These are phyloP conservation scores for Eucriotettix oculatus DNA, from an alignment of 2,888 invertebrate species.

Conservation along the genomic window DNA sequence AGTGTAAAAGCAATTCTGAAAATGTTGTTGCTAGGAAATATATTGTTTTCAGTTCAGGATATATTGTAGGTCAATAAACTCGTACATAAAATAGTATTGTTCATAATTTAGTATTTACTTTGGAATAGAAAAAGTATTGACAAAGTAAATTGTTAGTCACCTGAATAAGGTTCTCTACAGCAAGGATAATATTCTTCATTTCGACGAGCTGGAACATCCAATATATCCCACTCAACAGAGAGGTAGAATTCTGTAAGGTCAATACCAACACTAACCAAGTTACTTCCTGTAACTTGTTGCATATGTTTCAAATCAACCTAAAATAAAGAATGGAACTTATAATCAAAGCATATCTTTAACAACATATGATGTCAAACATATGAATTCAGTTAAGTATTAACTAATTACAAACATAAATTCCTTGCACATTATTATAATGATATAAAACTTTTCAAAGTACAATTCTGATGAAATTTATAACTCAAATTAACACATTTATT, in stretches of 20 bases:
- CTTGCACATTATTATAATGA: neutral
- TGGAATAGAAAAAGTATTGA: too few relatives aligned
- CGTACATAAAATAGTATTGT: too few relatives aligned
- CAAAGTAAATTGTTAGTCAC: conserved; percentile 27
- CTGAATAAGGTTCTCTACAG: conserved; percentile 71
- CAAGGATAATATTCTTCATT: conserved; percentile 90
- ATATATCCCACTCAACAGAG: conserved; percentile 95
- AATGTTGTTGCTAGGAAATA: too few relatives aligned
- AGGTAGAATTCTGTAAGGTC: conserved; percentile 91
- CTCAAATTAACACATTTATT: too few relatives aligned
- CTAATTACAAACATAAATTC: too few relatives aligned
- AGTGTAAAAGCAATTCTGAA: too few relatives aligned
- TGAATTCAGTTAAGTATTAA: neutral
- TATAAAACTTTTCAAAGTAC: neutral
- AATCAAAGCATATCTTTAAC: neutral
- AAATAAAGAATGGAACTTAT: conserved; percentile 4
- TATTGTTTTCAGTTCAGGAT: too few relatives aligned
- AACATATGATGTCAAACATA: neutral
- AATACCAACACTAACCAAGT: conserved; percentile 72
- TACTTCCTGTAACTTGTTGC: conserved; percentile 68
- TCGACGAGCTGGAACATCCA: conserved; percentile 80
- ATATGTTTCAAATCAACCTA: conserved; percentile 81
- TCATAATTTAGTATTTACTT: too few relatives aligned
- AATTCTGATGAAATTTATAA: too few relatives aligned
- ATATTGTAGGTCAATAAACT: too few relatives aligned